Evolutionary conservation across 2,113 vertebrate genomes (phyloP), one percentile per base, ranked within the genome.

Genomic region (Pavo muticus): DNA sequence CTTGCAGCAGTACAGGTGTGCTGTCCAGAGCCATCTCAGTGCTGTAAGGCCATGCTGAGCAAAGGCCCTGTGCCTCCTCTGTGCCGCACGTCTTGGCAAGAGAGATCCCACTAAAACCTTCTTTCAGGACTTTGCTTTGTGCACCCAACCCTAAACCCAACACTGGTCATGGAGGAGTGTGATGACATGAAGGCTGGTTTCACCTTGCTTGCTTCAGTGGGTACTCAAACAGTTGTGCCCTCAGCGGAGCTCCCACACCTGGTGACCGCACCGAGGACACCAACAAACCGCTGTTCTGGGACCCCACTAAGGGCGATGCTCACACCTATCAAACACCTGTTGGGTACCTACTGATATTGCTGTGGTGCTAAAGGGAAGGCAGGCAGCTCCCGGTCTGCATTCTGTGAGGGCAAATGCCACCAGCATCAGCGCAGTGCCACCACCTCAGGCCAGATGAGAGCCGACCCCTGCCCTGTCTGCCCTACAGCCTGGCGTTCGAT

Each of bases 401-500:
- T 68, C 23, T 9, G 0, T 7, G 7, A 14, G 29, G 57, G 57
- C 59, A 63, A 59, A 19, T 13, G 17, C 24, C 10, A 5, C 39
- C 82, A 12, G 9, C 19, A 8, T 14, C 3, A 61, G 44, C 11
- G 30, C 23, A 19, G 7, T 73, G 29, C 19, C 27, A 4, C 12
- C 12, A 9, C 3, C 29, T 39, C 37, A 63, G 59, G 32, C 0
- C 0, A 65, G 25, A 40, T 0, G 7, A 52, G 50, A 37, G 39
- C 20, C 0, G 4, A 54, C 30, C 40, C 65, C 39, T 16, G 39
- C 10, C 21, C 4, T 24, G 40, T 40, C 71, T 56, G 32, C 63
- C 2, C n/a, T 4, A 25, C 67, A 47, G 52, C 69, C 56, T 37
- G 13, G 15, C 10, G 64, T 44, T 47, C 20, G 60, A 70, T 67